Base-by-base conservation (phyloP, 2,888 invertebrate species). In the Clusia tigrina region DNA sequence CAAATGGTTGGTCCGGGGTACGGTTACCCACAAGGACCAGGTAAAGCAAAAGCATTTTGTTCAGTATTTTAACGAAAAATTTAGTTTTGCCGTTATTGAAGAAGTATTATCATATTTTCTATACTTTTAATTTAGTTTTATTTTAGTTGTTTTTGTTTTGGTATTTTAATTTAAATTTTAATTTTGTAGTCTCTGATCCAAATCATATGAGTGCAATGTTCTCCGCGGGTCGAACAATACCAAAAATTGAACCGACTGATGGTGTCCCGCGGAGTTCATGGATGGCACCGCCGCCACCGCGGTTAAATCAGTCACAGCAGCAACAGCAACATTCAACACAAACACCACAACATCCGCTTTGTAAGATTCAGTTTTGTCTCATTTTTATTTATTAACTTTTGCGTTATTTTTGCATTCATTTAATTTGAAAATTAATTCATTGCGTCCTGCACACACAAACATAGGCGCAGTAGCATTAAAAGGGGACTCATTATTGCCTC, bases 221-320 rank as follows among this genome's bases (percentile, higher is more conserved):
- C 73, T 75, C 79, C 68, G 74, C 74, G 66, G 82, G 83, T 55
- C 82, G 84, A 62, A 75, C 81, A 74, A 81, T 83, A 81, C 82
- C 84, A 80, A 84, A 83, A 83, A 82, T 84, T 69, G 82, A 83
- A 73, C 83, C 83, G 65, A 77, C 78, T 71, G 84, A 84, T 54
- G 70, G 73, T 58, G 78, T 73, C 55, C 74, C 80, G 64, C 78
- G 83, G 62, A 78, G 77, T 69, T 75, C 81, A 56, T 83, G 84
- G 83, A 82, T 83, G 80, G 79, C 80, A 67, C 82, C 81, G 37
- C 81, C 81, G 57, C 81, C 81, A 54, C 80, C 81, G 59, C 83
- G 81, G 71, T 74, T 83, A 65, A 76, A 73, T 57, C 79, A 68
- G 53, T 15, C 59, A 32, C 58, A 55, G 26, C 12, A 42, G 22